Evolutionary conservation across 1,140 invertebrate genomes (phyloP).

Genomic region (Hyles euphorbiae): DNA sequence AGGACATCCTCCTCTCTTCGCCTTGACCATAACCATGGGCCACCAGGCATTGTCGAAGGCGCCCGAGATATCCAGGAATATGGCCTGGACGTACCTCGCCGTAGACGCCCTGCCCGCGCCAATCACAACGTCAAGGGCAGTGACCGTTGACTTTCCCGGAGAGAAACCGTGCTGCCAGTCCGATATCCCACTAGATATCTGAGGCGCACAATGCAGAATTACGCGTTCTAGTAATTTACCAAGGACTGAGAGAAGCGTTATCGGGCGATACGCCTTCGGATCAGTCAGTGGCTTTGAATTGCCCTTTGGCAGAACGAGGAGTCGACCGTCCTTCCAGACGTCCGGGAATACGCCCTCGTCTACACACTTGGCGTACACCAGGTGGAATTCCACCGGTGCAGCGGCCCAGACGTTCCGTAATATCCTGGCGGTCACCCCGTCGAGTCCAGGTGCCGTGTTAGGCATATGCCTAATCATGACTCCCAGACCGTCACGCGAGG

Average conservation of each 20-base stretch:
- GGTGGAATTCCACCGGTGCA: constrained; percentile 11
- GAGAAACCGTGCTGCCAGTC: constrained; percentile 44
- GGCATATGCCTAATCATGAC: constrained; percentile 17
- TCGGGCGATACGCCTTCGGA: constrained; percentile 6
- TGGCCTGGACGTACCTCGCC: constrained; percentile 33
- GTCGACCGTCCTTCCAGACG: constrained; percentile 7
- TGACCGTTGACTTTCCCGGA: constrained; percentile 47
- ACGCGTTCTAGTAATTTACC: constrained; percentile 59
- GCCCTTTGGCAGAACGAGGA: constrained; percentile 7
- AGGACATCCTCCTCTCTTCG: too few species aligned
- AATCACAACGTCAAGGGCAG: constrained; percentile 34
- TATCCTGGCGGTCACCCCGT: constrained; percentile 29
- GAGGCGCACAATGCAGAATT: constrained; percentile 26
- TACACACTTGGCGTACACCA: neutral
- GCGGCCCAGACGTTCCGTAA: neutral
- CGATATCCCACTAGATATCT: constrained; percentile 18
- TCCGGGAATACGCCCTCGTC: constrained; percentile 6
- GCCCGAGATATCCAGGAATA: constrained; percentile 64
- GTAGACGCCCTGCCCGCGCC: neutral
- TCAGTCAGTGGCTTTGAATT: constrained; percentile 1
- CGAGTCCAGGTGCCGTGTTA: constrained; percentile 42
- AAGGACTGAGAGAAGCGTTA: constrained; percentile 20
- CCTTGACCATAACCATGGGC: too few species aligned
- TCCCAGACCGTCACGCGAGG: neutral
- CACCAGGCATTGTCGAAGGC: constrained; percentile 30